A percentile compares a stretch with the other conserved stretches of the same genome.
phyloP scores from a whole-genome alignment of 2,113 vertebrate species.

The Sturnus vulgaris region DNA sequence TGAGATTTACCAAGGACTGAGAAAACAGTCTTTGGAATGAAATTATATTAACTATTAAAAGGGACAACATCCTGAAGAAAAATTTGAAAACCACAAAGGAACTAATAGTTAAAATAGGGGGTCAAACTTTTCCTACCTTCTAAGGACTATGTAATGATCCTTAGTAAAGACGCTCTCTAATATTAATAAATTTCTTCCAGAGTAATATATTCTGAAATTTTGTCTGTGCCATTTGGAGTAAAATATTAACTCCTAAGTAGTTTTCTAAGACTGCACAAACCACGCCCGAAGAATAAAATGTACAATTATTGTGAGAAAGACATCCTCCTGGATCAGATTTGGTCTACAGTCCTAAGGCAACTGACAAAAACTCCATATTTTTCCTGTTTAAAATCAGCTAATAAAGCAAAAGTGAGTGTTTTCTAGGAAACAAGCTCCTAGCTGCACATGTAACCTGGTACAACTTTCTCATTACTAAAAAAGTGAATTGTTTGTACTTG shows the following conservation, averaged over 20 bases:
- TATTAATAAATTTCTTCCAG: background rate
- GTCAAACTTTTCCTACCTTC: background rate
- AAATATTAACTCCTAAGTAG: background rate
- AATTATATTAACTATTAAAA: background rate
- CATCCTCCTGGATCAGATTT: fast-evolving
- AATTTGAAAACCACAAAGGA: background rate
- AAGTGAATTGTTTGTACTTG: background rate
- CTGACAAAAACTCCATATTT: fast-evolving
- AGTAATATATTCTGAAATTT: background rate
- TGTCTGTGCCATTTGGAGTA: background rate
- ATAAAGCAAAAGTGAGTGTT: background rate
- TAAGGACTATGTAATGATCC: background rate
- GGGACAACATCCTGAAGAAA: background rate
- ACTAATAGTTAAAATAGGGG: background rate
- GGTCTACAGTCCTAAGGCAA: background rate
- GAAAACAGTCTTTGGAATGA: background rate
- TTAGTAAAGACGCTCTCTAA: background rate
- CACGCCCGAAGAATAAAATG: background rate
- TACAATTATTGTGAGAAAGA: background rate
- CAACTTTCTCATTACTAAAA: background rate
- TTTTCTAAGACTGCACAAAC: background rate
- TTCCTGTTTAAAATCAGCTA: background rate
- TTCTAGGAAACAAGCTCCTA: background rate
- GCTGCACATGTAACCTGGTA: background rate
- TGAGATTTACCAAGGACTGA: background rate